These are phyloP conservation scores for Pterocles burchelli DNA, from an alignment of 2,113 vertebrate genomes.

Conservation along the genomic window DNA sequence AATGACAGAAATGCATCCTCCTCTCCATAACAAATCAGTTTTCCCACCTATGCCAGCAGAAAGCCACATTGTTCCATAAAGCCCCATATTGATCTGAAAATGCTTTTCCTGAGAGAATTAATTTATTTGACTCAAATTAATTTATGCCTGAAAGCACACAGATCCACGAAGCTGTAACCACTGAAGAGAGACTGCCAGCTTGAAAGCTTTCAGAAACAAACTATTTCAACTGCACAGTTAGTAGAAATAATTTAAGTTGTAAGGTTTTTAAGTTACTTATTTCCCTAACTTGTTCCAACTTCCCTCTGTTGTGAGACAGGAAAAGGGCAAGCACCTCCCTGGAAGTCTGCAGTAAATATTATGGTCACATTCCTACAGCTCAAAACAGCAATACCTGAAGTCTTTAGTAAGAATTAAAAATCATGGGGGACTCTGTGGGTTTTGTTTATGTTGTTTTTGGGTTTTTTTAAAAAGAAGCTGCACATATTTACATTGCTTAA, in stretches of 20 bases:
- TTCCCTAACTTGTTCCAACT: constrained; percentile 18
- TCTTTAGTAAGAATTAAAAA: not conserved
- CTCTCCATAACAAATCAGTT: not conserved
- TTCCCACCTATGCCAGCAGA: not conserved
- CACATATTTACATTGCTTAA: not conserved
- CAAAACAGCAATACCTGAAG: not conserved
- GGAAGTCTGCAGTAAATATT: constrained; percentile 50
- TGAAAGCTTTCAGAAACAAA: constrained; percentile 6
- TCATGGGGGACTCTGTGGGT: fast-evolving
- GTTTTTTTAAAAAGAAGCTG: not conserved
- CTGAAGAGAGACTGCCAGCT: not conserved
- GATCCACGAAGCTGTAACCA: not conserved
- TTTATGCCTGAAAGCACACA: not conserved
- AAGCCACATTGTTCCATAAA: not conserved
- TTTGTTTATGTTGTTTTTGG: not conserved
- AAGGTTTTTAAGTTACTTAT: not conserved
- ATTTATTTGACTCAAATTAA: not conserved
- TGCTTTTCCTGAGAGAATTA: not conserved
- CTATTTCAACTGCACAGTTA: not conserved
- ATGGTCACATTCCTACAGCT: not conserved
- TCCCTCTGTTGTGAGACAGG: constrained; percentile 56
- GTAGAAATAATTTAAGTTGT: not conserved
- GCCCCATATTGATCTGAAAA: not conserved
- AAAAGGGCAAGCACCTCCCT: constrained; percentile 52
- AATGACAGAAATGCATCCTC: not conserved